Conservation (phyloP, 2,797 vertebrate genomes). For the Malurus splendens region DNA sequence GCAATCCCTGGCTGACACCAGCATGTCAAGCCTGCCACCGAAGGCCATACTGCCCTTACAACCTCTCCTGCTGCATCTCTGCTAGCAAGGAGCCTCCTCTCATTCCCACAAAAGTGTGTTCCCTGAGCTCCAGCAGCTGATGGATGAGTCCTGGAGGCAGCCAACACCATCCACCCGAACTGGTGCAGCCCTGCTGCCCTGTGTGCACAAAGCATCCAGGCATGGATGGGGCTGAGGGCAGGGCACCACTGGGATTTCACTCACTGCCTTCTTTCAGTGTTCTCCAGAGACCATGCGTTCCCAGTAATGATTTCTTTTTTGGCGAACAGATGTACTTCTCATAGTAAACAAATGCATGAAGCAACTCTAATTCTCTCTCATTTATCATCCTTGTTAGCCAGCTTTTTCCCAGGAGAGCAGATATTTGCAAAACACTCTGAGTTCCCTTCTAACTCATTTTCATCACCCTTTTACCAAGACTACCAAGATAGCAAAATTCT, state of each 20-base stretch:
- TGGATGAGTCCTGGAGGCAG: neutral
- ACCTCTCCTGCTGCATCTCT: neutral
- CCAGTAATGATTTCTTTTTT: neutral
- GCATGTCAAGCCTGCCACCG: fast-evolving
- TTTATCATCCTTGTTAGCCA: constrained; percentile 14
- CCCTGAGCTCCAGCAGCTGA: neutral
- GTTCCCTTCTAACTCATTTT: neutral
- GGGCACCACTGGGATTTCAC: neutral
- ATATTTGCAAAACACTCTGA: neutral
- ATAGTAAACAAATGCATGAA: neutral
- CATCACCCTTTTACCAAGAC: neutral
- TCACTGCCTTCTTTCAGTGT: neutral
- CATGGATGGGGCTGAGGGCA: fast-evolving
- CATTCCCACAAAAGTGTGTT: neutral
- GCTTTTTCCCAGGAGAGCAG: neutral
- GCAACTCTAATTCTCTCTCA: neutral
- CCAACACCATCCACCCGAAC: neutral
- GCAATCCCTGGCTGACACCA: neutral
- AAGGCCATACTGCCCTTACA: neutral
- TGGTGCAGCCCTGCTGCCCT: fast-evolving
- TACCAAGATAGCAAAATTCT: neutral
- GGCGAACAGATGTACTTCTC: neutral
- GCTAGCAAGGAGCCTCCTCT: neutral
- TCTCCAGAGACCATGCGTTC: neutral
- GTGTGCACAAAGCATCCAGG: neutral